Conservation (phyloP, 2,113 vertebrate genomes). For the Ariopsis seemanni region DNA sequence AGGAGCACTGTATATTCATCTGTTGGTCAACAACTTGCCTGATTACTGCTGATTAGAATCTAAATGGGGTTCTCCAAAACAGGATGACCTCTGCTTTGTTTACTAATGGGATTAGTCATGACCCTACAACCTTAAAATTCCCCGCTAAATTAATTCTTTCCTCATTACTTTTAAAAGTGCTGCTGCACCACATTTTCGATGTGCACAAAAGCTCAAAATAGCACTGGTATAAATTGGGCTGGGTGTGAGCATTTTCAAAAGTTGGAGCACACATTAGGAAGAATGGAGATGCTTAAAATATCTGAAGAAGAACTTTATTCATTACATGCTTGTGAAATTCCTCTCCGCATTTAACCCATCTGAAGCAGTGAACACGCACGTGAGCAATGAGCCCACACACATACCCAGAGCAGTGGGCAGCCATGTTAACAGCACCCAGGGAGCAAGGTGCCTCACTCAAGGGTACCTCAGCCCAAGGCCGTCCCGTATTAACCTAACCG, state of each 20-base stretch:
- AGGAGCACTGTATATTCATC: conserved; percentile 61
- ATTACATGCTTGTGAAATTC: too few relatives aligned
- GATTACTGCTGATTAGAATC: conserved; percentile 75
- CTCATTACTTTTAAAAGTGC: conserved; percentile 69
- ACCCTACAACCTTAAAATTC: conserved; percentile 75
- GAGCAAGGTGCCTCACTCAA: too few relatives aligned
- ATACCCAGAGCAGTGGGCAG: too few relatives aligned
- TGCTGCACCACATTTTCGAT: conserved; percentile 65
- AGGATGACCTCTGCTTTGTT: conserved; percentile 80
- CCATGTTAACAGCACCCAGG: too few relatives aligned
- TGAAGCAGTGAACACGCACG: too few relatives aligned
- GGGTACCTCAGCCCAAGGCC: too few relatives aligned
- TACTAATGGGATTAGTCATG: conserved; percentile 73
- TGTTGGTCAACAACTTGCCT: conserved; percentile 72
- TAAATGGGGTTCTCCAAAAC: conserved; percentile 79
- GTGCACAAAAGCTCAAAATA: conserved; percentile 69
- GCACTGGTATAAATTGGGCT: conserved; percentile 64
- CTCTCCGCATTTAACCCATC: too few relatives aligned
- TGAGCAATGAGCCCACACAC: too few relatives aligned
- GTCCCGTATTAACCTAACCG: too few relatives aligned
- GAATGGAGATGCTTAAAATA: background rate
- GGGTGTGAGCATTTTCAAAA: background rate
- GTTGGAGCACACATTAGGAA: background rate
- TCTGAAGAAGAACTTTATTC: background rate
- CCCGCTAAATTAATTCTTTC: conserved; percentile 73